Base-by-base conservation (phyloP, 2,888 invertebrate species). In the Mechanitis messenoides region DNA sequence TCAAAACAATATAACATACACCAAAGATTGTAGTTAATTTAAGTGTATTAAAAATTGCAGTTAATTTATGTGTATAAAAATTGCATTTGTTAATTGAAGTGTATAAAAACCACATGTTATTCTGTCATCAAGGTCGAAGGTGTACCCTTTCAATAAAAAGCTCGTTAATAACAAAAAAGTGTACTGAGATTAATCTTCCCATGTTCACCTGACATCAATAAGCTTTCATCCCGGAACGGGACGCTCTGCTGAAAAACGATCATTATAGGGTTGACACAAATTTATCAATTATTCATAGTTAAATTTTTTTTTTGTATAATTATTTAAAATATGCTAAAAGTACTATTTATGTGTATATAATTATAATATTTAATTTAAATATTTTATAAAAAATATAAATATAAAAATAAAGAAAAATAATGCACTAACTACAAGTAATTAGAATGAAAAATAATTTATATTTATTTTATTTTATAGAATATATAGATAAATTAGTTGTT, bases 221-320 rank as follows among this genome's bases (percentile, higher is more conserved):
- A 68, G 67, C 64, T 63, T 62, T 61, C 64, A 73, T 73, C 67
- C 73, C 70, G 66, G 62, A 61, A 66, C 69, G 73, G 73, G 72
- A 66, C 72, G 60, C 61, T 60, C 58, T 58, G 64, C 80, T 85
- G 85, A 85, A 85, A 86, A 86, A 86, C 85, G 84, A 84, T 84
- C 81, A 83, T 33, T 73, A 67, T 62, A 70, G 69, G 70, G 70
- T 55, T 66, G 61, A 2, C 62, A 50, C 64, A 9, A 1, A 20
- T 12, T 33, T 33, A 45, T 45, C 20, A 11, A 45, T 50, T 60
- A 11, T 11, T 50, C 2, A n/a, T 50, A 20, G 3, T 50, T 31
- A 31, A 7, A 50, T 2, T 50, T 1, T 31, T 31, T 9, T 50
- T 50, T 50, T 31, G 2, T 31, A 50, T 9, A 9, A 50, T 50